phyloP scores from a whole-genome alignment of 2,888 invertebrate species.

The Cremastobaeus sp. region DNA sequence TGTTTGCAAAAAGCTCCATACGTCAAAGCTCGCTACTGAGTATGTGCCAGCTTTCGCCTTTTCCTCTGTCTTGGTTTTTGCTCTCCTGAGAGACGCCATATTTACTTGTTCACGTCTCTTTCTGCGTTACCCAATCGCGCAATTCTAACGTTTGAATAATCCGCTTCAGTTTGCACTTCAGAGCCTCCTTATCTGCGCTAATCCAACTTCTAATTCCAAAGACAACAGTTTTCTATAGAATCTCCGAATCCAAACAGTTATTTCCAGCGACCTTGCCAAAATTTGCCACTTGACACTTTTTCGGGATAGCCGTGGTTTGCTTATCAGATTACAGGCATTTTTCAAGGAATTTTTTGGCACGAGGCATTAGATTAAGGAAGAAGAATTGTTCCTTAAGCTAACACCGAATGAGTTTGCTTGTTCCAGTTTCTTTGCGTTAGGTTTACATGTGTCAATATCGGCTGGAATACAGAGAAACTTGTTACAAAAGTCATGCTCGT shows the following conservation, averaged over 20 bases:
- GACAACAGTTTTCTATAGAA: no score
- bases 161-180: slow-evolving; percentile 4
- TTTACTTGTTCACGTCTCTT: slow-evolving; percentile 30
- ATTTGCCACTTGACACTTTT: no score
- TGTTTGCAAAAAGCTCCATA: slow-evolving; percentile 64
- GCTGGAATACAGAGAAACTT: slow-evolving; percentile 1
- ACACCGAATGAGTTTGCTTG: slow-evolving; percentile 11
- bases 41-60: slow-evolving; percentile 54
- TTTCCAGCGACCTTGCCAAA: no score
- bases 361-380: no score
- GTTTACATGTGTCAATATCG: background rate
- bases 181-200: no score
- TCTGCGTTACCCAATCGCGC: background rate
- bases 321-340: no score
- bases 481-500: slow-evolving; percentile 25
- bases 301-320: no score
- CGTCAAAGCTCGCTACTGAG: slow-evolving; percentile 58
- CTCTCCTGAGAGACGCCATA: slow-evolving; percentile 14
- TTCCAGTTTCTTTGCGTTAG: background rate
- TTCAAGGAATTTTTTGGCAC: no score
- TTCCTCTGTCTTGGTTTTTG: slow-evolving; percentile 27
- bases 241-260: no score
- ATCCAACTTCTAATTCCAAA: no score
- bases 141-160: slow-evolving; percentile 20
- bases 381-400: background rate